Conservation (phyloP, 1,140 invertebrate species). For the Polyergus mexicanus region DNA sequence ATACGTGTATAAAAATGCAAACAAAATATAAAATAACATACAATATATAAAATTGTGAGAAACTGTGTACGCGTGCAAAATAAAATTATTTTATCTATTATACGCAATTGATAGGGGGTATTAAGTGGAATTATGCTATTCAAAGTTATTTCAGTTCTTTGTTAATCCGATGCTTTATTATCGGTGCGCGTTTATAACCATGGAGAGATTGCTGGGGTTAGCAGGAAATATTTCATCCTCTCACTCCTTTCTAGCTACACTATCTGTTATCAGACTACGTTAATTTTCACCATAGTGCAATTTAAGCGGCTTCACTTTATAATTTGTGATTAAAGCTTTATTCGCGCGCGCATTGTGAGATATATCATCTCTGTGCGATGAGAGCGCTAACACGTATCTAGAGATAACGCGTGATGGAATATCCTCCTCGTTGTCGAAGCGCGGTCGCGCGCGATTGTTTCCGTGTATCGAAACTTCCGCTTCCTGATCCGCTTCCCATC, state of each 20-base stretch:
- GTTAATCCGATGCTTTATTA: conserved; percentile 14
- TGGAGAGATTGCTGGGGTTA: neutral
- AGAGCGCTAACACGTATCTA: conserved; percentile 26
- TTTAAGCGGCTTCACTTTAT: conserved; percentile 53
- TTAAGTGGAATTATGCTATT: conserved; percentile 16
- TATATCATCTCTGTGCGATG: conserved; percentile 28
- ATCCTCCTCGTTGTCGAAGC: conserved; percentile 25
- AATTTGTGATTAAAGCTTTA: conserved; percentile 60
- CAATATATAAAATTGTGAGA: neutral
- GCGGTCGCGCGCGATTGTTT: conserved; percentile 36
- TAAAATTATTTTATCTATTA: neutral
- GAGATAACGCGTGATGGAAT: conserved; percentile 51
- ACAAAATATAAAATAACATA: neutral
- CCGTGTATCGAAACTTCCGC: conserved; percentile 34
- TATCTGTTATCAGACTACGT: conserved; percentile 42
- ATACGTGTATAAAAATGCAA: neutral
- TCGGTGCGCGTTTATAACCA: neutral
- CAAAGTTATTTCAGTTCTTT: neutral
- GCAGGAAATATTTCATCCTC: conserved; percentile 41
- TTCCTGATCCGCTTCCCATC: conserved; percentile 28
- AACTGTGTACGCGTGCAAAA: neutral
- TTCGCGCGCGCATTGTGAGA: conserved; percentile 6
- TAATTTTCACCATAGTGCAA: conserved; percentile 49
- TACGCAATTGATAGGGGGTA: neutral
- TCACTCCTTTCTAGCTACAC: neutral